Percentiles rank a stretch among this genome's conserved stretches.
phyloP scores from a whole-genome alignment of 2,797 vertebrate genomes.

The Centropyge bicolor region DNA sequence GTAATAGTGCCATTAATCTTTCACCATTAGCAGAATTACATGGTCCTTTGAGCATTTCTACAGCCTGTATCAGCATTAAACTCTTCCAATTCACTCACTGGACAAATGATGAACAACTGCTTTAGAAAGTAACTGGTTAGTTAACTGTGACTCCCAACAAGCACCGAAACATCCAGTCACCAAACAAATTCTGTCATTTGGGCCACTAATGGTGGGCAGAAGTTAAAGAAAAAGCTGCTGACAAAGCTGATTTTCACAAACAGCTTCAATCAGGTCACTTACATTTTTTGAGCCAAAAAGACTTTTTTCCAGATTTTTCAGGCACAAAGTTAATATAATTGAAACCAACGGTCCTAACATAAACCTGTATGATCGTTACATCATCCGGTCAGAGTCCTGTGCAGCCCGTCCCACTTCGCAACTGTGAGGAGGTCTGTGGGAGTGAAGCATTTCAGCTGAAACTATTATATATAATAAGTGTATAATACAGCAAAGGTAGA shows the following conservation, averaged over 20 bases:
- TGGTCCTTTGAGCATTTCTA: neutral
- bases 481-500: constrained; percentile 78
- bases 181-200: neutral
- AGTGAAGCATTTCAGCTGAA: constrained; percentile 69
- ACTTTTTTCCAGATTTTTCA: constrained; percentile 4
- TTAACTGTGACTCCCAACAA: constrained; percentile 8
- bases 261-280: neutral
- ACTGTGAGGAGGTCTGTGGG: constrained; percentile 54
- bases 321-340: neutral
- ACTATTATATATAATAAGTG: constrained; percentile 77
- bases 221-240: neutral
- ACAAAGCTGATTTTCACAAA: neutral
- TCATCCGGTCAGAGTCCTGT: neutral
- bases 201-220: too few species aligned
- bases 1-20: constrained; percentile 22
- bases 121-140: neutral
- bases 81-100: too few species aligned
- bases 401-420: constrained; percentile 43
- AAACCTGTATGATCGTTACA: neutral
- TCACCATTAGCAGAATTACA: too few species aligned
- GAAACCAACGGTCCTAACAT: neutral
- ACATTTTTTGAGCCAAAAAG: neutral
- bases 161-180: neutral
- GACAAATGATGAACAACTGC: too few species aligned
- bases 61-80: too few species aligned